Base-by-base conservation (phyloP, 2,797 vertebrate genomes). In the Poecilia wingei region DNA sequence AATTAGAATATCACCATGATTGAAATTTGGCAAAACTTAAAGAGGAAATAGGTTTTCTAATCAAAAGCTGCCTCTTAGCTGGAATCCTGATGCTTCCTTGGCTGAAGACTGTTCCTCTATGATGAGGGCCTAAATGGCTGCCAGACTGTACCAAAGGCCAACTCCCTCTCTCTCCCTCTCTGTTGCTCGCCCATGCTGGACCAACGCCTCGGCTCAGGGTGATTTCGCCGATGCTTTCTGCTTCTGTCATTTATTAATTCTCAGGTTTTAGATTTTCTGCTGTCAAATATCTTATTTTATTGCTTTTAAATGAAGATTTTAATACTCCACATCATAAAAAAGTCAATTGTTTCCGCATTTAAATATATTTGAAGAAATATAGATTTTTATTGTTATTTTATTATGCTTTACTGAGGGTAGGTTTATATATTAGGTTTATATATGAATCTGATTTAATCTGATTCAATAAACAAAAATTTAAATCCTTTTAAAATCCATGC, bases 41-140 rank as follows among this genome's bases (percentile, higher is more conserved):
- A 88, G 87, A 92, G 93, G 91, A 94, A 93, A 94, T 94, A 91
- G 93, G 89, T 93, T 94, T 94, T 92, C 92, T 93, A 91, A 95
- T 95, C 93, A 93, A 90, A 93, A 93, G 87, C 88, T 85, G 90
- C 91, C 91, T 94, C 83, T 49, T 92, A 89, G 93, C 91, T 87
- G 88, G 91, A 92, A 91, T 93, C 84, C 90, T 89, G 84, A 91
- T 84, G 88, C 87, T 88, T 81, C 77, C 79, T 93, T 90, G 90
- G 92, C 93, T 91, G 88, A 82, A 86, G 84, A 87, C 84, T 82
- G 77, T 77, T 89, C 86, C 78, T 93, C 85, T 77, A 84, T 80
- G 84, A 76, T 79, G 90, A 89, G 86, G 74, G 84, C 66, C 83
- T 73, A 77, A 83, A 80, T 14, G 71, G 72, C 79, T 88, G 88